Conservation (phyloP, 2,888 invertebrate species). For the Sphecodes monilicornis region DNA sequence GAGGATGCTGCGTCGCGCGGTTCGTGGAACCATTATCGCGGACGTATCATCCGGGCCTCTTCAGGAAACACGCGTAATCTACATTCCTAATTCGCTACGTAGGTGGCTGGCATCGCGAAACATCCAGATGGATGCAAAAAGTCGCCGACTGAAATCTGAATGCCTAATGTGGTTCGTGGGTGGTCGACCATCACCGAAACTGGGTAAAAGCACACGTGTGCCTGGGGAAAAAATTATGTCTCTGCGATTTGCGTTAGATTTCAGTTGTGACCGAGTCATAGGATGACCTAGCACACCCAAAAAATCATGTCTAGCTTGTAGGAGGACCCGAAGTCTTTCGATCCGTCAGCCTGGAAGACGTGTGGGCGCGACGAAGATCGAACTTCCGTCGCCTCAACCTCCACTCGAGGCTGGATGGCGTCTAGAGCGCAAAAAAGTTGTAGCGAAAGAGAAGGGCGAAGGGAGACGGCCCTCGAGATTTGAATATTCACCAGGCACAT, state of each 20-base stretch:
- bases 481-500: slow-evolving; percentile 81
- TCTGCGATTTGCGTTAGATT: background rate
- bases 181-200: too few relatives aligned
- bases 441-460: slow-evolving; percentile 52
- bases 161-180: background rate
- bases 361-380: slow-evolving; percentile 46
- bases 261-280: background rate
- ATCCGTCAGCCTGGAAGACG: slow-evolving; percentile 41
- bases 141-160: background rate
- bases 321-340: background rate
- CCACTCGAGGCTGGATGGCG: slow-evolving; percentile 48
- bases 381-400: slow-evolving; percentile 69
- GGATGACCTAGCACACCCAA: background rate
- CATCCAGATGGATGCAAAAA: background rate
- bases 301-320: slow-evolving; percentile 25
- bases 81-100: slow-evolving; percentile 19
- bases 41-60: background rate
- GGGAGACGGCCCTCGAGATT: slow-evolving; percentile 77
- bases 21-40: slow-evolving; percentile 8
- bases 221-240: too few relatives aligned
- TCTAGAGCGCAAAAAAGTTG: slow-evolving; percentile 39
- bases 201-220: background rate
- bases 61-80: slow-evolving; percentile 3
- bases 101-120: background rate
- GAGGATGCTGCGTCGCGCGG: background rate